Conservation (phyloP, 2,797 vertebrate genomes). For the Girardinus metallicus region DNA sequence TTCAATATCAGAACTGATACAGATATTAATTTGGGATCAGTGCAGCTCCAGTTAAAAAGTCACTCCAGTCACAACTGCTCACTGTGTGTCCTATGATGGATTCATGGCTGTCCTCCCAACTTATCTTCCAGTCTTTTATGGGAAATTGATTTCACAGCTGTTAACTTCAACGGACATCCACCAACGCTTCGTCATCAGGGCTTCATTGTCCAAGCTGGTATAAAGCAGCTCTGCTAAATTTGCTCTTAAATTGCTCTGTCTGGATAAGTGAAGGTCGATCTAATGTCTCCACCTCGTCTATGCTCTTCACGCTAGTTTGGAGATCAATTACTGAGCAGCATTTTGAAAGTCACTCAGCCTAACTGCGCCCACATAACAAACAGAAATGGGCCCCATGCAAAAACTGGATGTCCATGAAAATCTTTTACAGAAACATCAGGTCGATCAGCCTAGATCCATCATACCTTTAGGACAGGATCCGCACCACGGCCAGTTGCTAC, state of each 20-base stretch:
- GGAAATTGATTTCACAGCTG: constrained; percentile 31
- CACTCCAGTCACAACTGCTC: constrained; percentile 6
- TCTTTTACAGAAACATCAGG: not conserved
- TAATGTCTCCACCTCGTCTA: not conserved
- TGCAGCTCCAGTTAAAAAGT: not conserved
- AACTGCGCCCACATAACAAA: not conserved
- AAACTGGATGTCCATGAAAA: not conserved
- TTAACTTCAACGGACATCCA: constrained; percentile 20
- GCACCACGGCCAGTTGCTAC: too few species aligned
- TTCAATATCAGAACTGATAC: too few species aligned
- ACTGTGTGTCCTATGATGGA: constrained; percentile 20
- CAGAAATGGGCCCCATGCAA: not conserved
- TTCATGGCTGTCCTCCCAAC: constrained; percentile 22
- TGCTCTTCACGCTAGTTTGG: not conserved
- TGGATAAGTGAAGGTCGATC: constrained; percentile 16
- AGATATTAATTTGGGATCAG: too few species aligned
- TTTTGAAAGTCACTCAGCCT: not conserved
- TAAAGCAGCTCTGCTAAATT: constrained; percentile 13
- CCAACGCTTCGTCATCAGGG: constrained; percentile 8
- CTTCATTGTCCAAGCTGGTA: constrained; percentile 16
- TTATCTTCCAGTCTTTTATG: constrained; percentile 20
- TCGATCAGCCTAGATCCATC: too few species aligned
- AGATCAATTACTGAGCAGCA: not conserved
- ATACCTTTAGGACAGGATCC: too few species aligned
- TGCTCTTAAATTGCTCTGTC: constrained; percentile 33